These are phyloP conservation scores for Diplodus puntazzo DNA, from an alignment of 2,797 vertebrate genomes.

Conservation along the genomic window DNA sequence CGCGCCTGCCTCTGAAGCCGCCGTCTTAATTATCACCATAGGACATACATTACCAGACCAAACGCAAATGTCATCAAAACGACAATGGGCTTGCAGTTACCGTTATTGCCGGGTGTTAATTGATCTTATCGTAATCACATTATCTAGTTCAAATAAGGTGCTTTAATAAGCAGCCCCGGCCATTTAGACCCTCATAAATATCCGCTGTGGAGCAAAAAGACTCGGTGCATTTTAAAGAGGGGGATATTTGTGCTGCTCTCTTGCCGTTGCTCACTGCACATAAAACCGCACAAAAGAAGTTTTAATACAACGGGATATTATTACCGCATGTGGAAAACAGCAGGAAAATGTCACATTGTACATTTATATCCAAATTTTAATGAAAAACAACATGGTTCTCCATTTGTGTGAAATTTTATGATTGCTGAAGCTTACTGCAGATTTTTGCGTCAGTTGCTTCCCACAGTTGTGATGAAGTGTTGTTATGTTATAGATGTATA, in stretches of 20 bases:
- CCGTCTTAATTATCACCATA: constrained; percentile 83
- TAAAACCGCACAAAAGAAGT: neutral
- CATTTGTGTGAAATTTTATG: neutral
- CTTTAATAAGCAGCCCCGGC: constrained; percentile 68
- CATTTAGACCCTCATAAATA: constrained; percentile 65
- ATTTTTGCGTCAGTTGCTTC: neutral
- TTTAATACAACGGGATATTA: neutral
- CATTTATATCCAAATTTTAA: neutral
- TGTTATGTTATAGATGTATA: neutral
- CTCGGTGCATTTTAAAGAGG: constrained; percentile 24
- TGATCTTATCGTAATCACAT: constrained; percentile 80
- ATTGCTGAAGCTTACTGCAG: neutral
- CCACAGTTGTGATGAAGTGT: too few relatives aligned
- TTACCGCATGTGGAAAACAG: neutral
- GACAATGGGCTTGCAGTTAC: constrained; percentile 68
- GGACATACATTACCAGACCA: constrained; percentile 82
- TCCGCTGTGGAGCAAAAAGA: constrained; percentile 43
- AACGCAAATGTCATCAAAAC: constrained; percentile 81
- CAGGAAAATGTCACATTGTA: neutral
- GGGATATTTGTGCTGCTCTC: constrained; percentile 30
- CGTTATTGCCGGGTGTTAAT: constrained; percentile 71
- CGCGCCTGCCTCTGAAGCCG: constrained; percentile 72
- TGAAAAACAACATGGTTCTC: neutral
- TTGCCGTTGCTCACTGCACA: constrained; percentile 8
- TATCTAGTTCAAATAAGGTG: constrained; percentile 77